Conservation (phyloP, 2,113 vertebrate species). For the Chloropsis hardwickii region DNA sequence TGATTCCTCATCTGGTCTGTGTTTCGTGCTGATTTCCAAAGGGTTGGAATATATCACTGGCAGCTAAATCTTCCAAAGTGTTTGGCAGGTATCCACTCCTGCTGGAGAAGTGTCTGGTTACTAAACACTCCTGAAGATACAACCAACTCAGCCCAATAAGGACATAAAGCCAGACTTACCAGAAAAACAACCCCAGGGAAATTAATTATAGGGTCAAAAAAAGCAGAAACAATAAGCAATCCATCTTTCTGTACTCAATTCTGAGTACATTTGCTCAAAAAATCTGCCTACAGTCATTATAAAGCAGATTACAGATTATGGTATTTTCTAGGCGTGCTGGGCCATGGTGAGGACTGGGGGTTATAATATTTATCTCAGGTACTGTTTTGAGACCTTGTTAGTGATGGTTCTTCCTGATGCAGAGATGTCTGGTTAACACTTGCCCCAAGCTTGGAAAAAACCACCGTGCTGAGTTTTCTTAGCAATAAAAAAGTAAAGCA, state of each 20-base stretch:
- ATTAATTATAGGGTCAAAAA: not conserved
- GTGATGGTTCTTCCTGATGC: not conserved
- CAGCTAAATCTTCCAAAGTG: not conserved
- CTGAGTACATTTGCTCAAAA: not conserved
- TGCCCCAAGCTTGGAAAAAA: not conserved
- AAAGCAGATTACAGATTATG: not conserved
- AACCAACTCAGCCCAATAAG: not conserved
- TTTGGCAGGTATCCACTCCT: not conserved
- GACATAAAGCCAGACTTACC: not conserved
- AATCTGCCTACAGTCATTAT: not conserved
- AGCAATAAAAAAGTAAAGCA: not conserved
- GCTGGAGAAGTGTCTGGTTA: not conserved
- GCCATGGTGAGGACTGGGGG: not conserved
- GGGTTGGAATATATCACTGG: not conserved
- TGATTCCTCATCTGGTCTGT: not conserved
- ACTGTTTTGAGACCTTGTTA: not conserved
- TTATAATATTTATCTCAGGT: not conserved
- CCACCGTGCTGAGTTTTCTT: not conserved
- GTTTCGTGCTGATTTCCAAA: not conserved
- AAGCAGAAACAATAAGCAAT: not conserved
- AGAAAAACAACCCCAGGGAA: not conserved
- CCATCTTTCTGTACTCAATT: not conserved
- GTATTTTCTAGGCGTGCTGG: not conserved
- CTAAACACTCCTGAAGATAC: not conserved
- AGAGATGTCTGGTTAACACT: not conserved